Evolutionary conservation across 2,888 invertebrate genomes (phyloP), one percentile per base, ranked within the genome.

Genomic region (Ectemnius lituratus): DNA sequence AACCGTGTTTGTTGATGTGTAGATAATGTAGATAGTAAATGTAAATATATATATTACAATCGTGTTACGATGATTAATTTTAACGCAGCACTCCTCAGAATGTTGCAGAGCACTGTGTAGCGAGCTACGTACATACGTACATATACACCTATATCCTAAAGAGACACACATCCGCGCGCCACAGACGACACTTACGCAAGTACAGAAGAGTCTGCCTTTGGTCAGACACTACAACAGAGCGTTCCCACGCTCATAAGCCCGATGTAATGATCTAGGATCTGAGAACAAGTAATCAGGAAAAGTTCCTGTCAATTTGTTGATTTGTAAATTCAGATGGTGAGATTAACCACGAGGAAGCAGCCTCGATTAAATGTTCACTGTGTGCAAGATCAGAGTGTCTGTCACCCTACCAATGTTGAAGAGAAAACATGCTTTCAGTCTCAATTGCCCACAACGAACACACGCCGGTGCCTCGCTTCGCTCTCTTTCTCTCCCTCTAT

Each of bases 11-110:
- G 88, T 90, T 88, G 88, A 89, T 90, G 90, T 90, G 90, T 90
- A 90, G 90, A 90, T 90, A 90, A 86, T 90, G 90, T 90, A 90
- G 90, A 90, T 90, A 90, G 88, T 90, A 79, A 86, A 88, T 90
- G 90, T 89, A 90, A 88, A 89, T 90, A 90, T 86, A 87, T 86
- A 85, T 80, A 85, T 85, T 84, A 82, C 78, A 84, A 86, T 81
- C 80, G 84, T 86, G 83, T 86, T 87, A 81, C 76, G 77, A 79
- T 84, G 76, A 86, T 82, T 87, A 81, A 81, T 84, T 79, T 81
- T 73, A 83, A 75, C 58, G 70, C 70, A 68, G 74, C 69, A 64
- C 61, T 77, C 65, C 61, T 59, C 20, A 52, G 58, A 63, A 72
- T 73, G 62, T 77, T 77, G 75, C 81, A 70, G 60, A 70, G 62